Evolutionary conservation across 2,888 invertebrate genomes (phyloP).

Genomic region (Ligdia adustata): DNA sequence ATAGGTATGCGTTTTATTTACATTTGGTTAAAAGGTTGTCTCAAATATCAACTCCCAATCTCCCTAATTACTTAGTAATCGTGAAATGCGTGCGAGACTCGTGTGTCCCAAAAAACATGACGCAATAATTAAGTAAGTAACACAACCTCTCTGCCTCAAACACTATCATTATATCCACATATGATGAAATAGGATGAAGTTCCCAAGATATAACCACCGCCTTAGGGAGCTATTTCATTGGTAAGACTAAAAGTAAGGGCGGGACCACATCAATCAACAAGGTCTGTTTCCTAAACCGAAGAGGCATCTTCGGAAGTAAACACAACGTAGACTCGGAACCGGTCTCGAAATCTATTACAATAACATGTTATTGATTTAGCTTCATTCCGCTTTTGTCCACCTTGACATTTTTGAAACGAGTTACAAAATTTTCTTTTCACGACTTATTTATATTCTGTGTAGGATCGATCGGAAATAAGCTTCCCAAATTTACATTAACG

Average conservation of each 20-base stretch:
- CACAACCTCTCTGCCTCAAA: not conserved
- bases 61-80: no score
- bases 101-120: slow-evolving; percentile 6
- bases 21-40: no score
- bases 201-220: slow-evolving; percentile 17
- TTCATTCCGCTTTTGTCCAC: not conserved
- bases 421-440: no score
- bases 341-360: slow-evolving; percentile 1
- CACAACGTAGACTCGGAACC: not conserved
- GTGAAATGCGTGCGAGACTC: no score
- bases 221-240: slow-evolving; percentile 24
- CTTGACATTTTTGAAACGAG: no score
- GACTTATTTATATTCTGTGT: no score
- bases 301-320: slow-evolving; percentile 11
- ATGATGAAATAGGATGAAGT: slow-evolving; percentile 21
- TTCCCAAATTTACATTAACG: no score
- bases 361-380: slow-evolving; percentile 2
- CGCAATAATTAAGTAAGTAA: slow-evolving; percentile 1
- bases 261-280: slow-evolving; percentile 28
- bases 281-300: slow-evolving; percentile 13
- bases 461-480: no score
- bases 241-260: slow-evolving; percentile 27
- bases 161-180: slow-evolving; percentile 17
- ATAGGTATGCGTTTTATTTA: no score
- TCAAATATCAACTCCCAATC: no score